A percentile compares a stretch with the other conserved stretches of the same genome.
These are phyloP conservation scores for Xestia sexstrigata DNA, from an alignment of 2,888 invertebrate genomes.

Conservation along the genomic window DNA sequence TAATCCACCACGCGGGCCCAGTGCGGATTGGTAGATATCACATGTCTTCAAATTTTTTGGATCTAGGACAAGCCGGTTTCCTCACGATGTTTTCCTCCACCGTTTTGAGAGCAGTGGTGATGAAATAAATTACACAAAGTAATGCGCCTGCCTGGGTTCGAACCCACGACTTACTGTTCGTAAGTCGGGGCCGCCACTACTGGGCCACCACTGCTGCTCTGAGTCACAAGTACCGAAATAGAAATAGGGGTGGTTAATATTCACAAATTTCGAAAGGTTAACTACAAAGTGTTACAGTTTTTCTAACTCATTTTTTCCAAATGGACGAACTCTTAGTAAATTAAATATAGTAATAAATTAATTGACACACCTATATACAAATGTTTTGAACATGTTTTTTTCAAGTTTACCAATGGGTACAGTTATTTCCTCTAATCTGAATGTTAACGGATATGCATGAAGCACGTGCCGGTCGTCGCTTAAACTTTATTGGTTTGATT, in stretches of 20 bases:
- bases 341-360: constrained; percentile 15
- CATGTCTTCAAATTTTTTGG: too few species aligned
- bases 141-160: too few species aligned
- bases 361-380: constrained; percentile 6
- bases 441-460: constrained; percentile 46
- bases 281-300: background rate
- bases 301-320: background rate
- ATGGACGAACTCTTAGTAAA: background rate
- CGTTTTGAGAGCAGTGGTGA: too few species aligned
- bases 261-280: background rate
- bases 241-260: background rate
- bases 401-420: constrained; percentile 28
- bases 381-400: constrained; percentile 22
- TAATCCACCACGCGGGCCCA: too few species aligned
- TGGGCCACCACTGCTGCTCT: too few species aligned
- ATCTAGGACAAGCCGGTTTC: too few species aligned
- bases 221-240: constrained; percentile 16
- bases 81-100: too few species aligned
- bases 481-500: constrained; percentile 64
- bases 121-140: too few species aligned
- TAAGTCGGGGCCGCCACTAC: too few species aligned
- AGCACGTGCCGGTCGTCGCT: constrained; percentile 64
- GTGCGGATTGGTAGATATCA: too few species aligned
- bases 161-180: too few species aligned
- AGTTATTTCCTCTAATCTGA: constrained; percentile 50